These are phyloP conservation scores for Poeciliopsis paucimaculata DNA, from an alignment of 2,797 vertebrate genomes.

Conservation along the genomic window DNA sequence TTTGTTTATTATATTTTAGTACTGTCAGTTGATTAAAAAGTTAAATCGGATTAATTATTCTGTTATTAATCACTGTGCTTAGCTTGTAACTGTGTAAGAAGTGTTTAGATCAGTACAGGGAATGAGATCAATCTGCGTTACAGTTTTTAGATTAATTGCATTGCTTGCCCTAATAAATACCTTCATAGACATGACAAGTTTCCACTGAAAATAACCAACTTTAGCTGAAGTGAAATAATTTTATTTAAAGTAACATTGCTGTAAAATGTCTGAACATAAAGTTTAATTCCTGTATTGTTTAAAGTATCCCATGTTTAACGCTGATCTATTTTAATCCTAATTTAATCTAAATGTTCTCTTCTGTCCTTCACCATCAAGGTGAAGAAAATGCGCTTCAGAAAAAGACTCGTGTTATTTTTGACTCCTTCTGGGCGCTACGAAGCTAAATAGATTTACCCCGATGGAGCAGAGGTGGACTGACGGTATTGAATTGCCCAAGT, in stretches of 20 bases:
- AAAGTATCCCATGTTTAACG: neutral
- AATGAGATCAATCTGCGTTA: no score
- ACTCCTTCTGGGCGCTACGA: neutral
- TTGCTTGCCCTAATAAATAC: neutral
- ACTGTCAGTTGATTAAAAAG: no score
- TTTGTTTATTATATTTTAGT: no score
- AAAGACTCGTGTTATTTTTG: conserved; percentile 7
- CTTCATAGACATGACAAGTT: neutral
- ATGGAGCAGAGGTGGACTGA: neutral
- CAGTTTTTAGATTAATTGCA: no score
- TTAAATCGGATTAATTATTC: no score
- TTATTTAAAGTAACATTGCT: neutral
- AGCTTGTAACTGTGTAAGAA: no score
- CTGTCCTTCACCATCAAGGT: neutral
- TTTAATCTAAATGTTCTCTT: neutral
- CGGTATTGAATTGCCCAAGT: conserved; percentile 11
- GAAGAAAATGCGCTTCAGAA: neutral
- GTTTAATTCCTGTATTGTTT: neutral
- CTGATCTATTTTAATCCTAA: neutral
- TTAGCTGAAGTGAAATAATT: neutral
- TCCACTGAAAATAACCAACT: neutral
- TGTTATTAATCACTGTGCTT: no score
- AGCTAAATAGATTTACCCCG: neutral
- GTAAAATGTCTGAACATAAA: neutral
- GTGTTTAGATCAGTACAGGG: no score